Conservation (phyloP, 2,113 vertebrate species). For the Labeo rohita region DNA sequence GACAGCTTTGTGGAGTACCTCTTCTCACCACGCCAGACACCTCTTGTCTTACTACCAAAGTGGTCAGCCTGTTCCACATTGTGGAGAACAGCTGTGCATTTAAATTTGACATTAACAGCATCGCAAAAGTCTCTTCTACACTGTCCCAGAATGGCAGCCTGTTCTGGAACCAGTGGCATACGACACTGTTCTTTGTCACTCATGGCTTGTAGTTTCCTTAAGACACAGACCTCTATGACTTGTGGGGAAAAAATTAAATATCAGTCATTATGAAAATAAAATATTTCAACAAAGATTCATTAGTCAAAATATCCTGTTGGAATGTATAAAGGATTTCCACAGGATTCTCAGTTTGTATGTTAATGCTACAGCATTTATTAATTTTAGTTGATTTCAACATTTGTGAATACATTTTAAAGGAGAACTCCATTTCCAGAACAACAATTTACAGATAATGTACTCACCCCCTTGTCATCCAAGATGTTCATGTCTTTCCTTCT, state of each 20-base stretch:
- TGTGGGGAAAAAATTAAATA: background rate
- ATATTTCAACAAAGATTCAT: background rate
- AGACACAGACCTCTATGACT: background rate
- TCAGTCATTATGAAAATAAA: background rate
- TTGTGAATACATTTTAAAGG: too few relatives aligned
- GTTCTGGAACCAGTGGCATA: slow-evolving; percentile 8
- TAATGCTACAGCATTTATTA: too few relatives aligned
- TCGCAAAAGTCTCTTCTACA: slow-evolving; percentile 63
- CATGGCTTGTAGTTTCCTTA: slow-evolving; percentile 20
- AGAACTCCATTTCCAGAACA: too few relatives aligned
- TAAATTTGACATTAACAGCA: slow-evolving; percentile 75
- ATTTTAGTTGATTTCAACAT: too few relatives aligned
- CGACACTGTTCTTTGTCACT: background rate
- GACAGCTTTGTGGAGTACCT: slow-evolving; percentile 67
- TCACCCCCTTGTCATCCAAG: too few relatives aligned
- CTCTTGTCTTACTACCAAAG: background rate
- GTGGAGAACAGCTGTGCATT: slow-evolving; percentile 63
- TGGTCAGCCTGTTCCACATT: slow-evolving; percentile 5
- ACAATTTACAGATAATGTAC: too few relatives aligned
- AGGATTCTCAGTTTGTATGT: too few relatives aligned
- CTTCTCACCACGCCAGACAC: background rate
- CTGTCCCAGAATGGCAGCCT: slow-evolving; percentile 60
- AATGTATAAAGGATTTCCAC: background rate
- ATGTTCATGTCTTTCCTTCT: too few relatives aligned
- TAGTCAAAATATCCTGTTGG: background rate